Base-by-base conservation (phyloP, 1,140 invertebrate genomes). In the Neelides sp. region DNA sequence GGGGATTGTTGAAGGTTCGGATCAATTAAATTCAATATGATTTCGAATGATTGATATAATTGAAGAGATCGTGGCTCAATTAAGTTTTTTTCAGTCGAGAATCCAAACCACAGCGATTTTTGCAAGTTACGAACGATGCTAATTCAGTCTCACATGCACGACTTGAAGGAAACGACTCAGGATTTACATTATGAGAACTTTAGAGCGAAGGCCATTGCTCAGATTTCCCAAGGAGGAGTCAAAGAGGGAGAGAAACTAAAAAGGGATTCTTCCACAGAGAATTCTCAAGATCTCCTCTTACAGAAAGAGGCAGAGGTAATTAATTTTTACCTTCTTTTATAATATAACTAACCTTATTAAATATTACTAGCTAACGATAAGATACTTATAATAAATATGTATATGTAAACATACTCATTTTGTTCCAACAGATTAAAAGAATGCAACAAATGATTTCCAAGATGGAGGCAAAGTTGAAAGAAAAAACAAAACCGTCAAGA, bases 111-210 rank as follows among this genome's bases (percentile, higher is more conserved):
- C 69, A 95, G 92, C 63, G 95, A 98, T 70, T 98, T 98, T 68
- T 83, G 90, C 26, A 93, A 95, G 66, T 71, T 98, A 39, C 76
- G 92, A 54, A 95, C 92, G 55, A 95, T 98, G 82, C 71, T 98
- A 35, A 96, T 98, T 62, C 87, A 85, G 8, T 90, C 88, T 28
- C 88, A 94, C 66, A 88, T 95, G 84, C 88, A 94, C 65, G 91
- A 95, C 68, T 68, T 95, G 42, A 93, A 94, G 67, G 89, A 94
- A 64, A 85, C 91, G 1, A 95, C 90, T 1, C 81, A 90, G 63
- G 87, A 93, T 66, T 86, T 95, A 3, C 90, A 95, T 68, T 95
- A 95, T 66, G 91, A 96, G 69, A 95, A 94, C 70, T 96, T 91
- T 70, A 75, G 91, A 52, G 85, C 85, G 23, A 85, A 89, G 67